These are phyloP conservation scores for Drosophila macrothrix DNA, from an alignment of 2,888 invertebrate genomes.

Conservation along the genomic window DNA sequence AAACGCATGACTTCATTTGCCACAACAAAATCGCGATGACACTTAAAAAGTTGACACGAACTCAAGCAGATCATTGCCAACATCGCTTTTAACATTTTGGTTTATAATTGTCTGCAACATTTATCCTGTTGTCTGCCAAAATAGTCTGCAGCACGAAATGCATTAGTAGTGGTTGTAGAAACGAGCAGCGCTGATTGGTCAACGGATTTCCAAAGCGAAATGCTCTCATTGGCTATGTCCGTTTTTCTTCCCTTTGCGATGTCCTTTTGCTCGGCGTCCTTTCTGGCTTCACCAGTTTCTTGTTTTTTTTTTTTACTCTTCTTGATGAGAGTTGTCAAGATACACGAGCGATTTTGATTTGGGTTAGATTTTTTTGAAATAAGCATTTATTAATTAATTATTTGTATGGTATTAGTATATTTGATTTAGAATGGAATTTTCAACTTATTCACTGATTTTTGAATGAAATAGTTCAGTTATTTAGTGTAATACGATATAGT, in stretches of 20 bases:
- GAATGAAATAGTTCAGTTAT: background rate
- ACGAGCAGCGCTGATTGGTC: slow-evolving; percentile 51
- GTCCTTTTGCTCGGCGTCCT: slow-evolving; percentile 25
- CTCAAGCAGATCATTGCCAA: slow-evolving; percentile 13
- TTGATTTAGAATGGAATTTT: background rate
- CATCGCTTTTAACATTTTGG: background rate
- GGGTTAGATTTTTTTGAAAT: background rate
- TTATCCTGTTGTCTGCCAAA: slow-evolving; percentile 53
- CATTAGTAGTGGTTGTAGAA: background rate
- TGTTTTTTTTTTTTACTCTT: slow-evolving; percentile 1
- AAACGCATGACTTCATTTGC: background rate
- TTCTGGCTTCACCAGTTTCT: slow-evolving; percentile 28
- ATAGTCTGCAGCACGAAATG: background rate
- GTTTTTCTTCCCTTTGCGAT: slow-evolving; percentile 16
- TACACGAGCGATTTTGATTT: background rate
- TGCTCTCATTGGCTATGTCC: slow-evolving; percentile 55
- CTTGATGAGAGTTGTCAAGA: background rate
- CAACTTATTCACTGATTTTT: rapidly evolving
- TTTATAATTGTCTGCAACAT: slow-evolving; percentile 46
- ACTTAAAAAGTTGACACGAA: slow-evolving; percentile 1
- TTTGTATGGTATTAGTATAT: background rate
- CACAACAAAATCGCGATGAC: slow-evolving; percentile 16
- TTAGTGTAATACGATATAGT: background rate
- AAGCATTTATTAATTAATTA: background rate
- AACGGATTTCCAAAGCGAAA: slow-evolving; percentile 21